Conservation (phyloP, 2,113 vertebrate species). For the Phylloscopus whistleri region DNA sequence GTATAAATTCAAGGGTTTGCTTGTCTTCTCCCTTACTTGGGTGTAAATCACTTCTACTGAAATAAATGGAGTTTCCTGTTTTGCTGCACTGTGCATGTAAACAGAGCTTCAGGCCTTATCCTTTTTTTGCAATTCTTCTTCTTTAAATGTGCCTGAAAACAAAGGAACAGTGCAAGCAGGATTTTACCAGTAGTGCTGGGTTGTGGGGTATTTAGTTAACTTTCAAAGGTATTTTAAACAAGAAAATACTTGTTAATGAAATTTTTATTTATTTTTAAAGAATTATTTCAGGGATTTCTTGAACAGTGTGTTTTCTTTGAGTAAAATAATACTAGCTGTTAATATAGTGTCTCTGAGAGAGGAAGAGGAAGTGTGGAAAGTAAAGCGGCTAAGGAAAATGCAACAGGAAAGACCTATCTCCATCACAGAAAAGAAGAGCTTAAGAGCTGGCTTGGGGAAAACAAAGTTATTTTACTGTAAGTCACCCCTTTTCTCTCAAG, state of each 20-base stretch:
- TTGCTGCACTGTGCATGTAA: neutral
- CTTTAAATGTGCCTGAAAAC: neutral
- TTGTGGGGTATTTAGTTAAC: neutral
- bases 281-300: neutral
- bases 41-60: neutral
- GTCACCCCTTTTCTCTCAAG: neutral
- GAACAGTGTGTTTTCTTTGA: neutral
- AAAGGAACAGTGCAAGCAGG: neutral
- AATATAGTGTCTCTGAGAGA: neutral
- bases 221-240: neutral
- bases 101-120: neutral
- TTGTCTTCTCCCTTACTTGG: neutral
- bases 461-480: conserved; percentile 6
- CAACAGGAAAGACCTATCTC: neutral
- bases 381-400: neutral
- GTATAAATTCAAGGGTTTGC: neutral
- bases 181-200: neutral
- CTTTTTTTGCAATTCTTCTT: neutral
- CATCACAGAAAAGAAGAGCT: neutral
- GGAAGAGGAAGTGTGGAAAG: neutral
- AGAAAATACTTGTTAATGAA: neutral
- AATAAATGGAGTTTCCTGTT: neutral
- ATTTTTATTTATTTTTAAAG: neutral
- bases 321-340: neutral
- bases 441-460: neutral